Conservation (phyloP, 2,888 invertebrate species). For the Aleiodes testaceus region DNA sequence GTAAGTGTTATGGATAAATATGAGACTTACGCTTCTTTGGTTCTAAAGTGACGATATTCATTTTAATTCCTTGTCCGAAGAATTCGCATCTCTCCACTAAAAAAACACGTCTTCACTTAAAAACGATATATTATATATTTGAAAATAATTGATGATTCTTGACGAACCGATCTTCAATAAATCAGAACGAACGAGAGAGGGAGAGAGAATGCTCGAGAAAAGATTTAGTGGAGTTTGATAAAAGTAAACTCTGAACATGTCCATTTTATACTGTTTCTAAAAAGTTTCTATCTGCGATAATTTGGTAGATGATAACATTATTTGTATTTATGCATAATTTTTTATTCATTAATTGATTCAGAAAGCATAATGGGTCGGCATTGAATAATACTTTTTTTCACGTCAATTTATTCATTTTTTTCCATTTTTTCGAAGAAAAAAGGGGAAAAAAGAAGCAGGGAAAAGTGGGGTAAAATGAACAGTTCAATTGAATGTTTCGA, state of each 20-base stretch:
- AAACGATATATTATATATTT: neutral
- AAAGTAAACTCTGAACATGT: conserved; percentile 55
- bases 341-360: neutral
- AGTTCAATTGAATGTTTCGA: no score
- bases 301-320: conserved; percentile 14
- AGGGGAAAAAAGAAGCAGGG: neutral
- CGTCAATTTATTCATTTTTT: neutral
- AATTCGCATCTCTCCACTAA: neutral
- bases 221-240: conserved; percentile 36
- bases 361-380: neutral
- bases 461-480: no score
- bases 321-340: conserved; percentile 33
- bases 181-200: neutral
- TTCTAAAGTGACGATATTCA: neutral
- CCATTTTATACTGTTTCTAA: conserved; percentile 72
- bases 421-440: neutral
- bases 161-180: neutral
- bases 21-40: no score
- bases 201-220: conserved; percentile 19
- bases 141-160: neutral
- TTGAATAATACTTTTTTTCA: conserved; percentile 4
- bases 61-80: neutral
- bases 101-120: conserved; percentile 3
- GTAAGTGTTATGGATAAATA: no score
- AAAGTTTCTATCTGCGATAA: conserved; percentile 56